Evolutionary conservation across 1,140 invertebrate species (phyloP), one percentile per base, ranked within the genome.

Genomic region (Drosophila arawakana): DNA sequence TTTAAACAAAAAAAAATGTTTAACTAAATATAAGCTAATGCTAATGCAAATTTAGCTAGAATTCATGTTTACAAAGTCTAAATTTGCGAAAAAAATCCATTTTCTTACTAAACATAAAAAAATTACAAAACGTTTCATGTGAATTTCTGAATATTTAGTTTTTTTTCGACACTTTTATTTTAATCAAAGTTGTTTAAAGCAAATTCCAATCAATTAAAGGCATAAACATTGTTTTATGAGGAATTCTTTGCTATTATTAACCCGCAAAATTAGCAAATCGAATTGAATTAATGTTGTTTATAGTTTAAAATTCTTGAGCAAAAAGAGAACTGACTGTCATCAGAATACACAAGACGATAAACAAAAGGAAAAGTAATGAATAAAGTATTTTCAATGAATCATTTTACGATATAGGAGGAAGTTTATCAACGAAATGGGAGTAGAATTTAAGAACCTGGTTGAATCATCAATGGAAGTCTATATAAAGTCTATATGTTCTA

Each of bases 271-370:
- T 41, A 13, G 41, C 41, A 39, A 60, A 52, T 49, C 21, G 15
- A 39, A 63, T 63, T 21, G 30, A 43, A 44, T 52, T 61, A 34
- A 43, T 3, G 47, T 11, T 70, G 67, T 61, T 70, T 70, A 70
- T 11, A 44, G 46, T 59, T 58, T 1, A 13, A 60, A 58, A 52
- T 68, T 68, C 43, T 57, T 44, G 15, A 7, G 37, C 58, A n/a
- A 11, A 52, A 35, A 35, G 21, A 15, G 61, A 44, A 9, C 30
- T 11, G 58, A 15, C 25, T 54, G 30, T 55, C 50, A 55, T 47
- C 50, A 55, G 46, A 60, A 41, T 11, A 37, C 59, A 55, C 13
- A 54, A 25, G 41, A 44, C 9, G 10, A 35, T 35, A 46, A 25
- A 57, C 58, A 60, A 69, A 69, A 35, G 15, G 9, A 50, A 41